Evolutionary conservation across 2,888 invertebrate species (phyloP), one percentile per base, ranked within the genome.

Genomic region (Epinotia brunnichana): DNA sequence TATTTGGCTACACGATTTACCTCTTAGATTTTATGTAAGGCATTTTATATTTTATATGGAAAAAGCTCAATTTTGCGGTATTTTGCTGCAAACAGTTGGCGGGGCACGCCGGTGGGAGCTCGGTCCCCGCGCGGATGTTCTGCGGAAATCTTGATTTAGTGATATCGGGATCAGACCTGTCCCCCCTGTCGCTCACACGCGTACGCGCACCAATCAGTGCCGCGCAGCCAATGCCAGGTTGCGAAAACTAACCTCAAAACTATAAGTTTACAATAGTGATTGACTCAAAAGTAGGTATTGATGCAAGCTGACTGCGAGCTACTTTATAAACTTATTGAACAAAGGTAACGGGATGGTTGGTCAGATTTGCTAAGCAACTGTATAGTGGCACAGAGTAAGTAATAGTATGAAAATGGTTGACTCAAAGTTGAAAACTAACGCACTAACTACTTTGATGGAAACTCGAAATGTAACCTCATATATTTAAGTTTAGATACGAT

Each of bases 101-200:
- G 62, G 24, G 29, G 15, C 66, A 19, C 35, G 11, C 44, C 57
- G 68, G 85, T 87, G 87, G 86, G 87, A 85, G 80, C 81, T 74
- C 73, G 76, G 81, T 82, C 85, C 90, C 90, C 84, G 88, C 86
- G 83, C 91, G 92, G 92, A 91, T 90, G 92, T 80, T 80, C 77
- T 83, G 87, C 91, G 92, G 92, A 93, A 87, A 91, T 93, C 92
- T 93, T 91, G 88, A 92, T 91, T 93, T 91, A 92, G 88, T 83
- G 83, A 85, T 85, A 90, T 86, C 88, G 87, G 87, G 87, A 90
- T 89, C 87, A 85, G 83, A 83, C 81, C 84, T 85, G 81, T 83
- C 91, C 90, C 86, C 87, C 82, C 77, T 74, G 77, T 74, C 84
- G 89, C 86, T 90, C 92, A 90, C 92, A 91, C 92, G 90, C 66